Evolutionary conservation across 2,797 vertebrate species (phyloP).

Genomic region (Distichodus sexfasciatus): DNA sequence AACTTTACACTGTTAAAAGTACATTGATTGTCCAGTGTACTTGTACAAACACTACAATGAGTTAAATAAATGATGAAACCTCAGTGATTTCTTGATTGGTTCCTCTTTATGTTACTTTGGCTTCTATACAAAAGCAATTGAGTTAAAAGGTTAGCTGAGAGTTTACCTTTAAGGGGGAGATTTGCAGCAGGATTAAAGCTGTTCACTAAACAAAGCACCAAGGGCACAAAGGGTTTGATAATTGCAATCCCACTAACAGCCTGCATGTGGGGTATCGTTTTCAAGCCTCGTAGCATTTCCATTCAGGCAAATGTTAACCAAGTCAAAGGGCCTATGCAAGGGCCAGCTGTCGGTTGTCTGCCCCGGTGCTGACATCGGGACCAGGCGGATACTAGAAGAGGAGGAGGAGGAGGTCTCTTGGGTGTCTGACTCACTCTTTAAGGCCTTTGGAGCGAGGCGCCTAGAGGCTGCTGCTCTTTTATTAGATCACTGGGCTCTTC

Average conservation of each 20-base stretch:
- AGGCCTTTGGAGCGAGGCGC: slow-evolving; percentile 11
- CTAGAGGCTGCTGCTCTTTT: slow-evolving; percentile 66
- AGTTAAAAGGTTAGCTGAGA: no score
- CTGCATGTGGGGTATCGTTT: not conserved
- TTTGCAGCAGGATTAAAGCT: not conserved
- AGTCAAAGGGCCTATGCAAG: not conserved
- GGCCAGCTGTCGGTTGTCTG: slow-evolving; percentile 41
- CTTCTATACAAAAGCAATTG: no score
- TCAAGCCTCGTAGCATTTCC: not conserved
- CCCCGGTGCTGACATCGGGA: slow-evolving; percentile 42
- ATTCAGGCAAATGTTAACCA: not conserved
- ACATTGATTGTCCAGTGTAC: no score
- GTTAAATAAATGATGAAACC: no score
- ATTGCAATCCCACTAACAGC: not conserved
- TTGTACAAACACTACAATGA: no score
- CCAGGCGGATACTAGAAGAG: slow-evolving; percentile 4
- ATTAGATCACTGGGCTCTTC: slow-evolving; percentile 59
- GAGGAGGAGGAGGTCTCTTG: slow-evolving; percentile 1
- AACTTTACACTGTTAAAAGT: no score
- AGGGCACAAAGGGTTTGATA: not conserved
- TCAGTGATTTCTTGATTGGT: no score
- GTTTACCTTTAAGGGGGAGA: not conserved
- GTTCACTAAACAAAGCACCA: not conserved
- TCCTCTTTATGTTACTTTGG: no score
- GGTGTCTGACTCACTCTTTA: slow-evolving; percentile 17